Conservation (phyloP, 2,888 invertebrate species). For the Caenorhabditis sp. region DNA sequence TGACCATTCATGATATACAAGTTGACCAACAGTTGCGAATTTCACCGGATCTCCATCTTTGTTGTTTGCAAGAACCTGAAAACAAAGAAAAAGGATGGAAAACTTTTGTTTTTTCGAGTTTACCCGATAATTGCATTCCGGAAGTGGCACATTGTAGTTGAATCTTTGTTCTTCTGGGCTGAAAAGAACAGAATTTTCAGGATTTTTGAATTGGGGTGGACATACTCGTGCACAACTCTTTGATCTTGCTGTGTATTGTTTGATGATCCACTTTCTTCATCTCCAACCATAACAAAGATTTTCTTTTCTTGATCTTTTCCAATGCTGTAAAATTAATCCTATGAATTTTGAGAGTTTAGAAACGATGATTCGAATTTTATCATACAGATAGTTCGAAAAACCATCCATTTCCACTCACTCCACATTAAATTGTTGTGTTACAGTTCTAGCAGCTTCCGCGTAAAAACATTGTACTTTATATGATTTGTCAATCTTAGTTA, state of each 20-base stretch:
- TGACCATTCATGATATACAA: conserved; percentile 65
- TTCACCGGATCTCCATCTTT: conserved; percentile 57
- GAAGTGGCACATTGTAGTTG: conserved; percentile 54
- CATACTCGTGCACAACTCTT: conserved; percentile 14
- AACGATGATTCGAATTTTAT: no score
- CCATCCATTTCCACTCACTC: no score
- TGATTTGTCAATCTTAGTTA: conserved; percentile 63
- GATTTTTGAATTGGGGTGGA: not conserved
- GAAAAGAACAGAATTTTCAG: no score
- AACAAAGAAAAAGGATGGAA: not conserved
- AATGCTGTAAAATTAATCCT: conserved; percentile 29
- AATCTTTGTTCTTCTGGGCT: conserved; percentile 37
- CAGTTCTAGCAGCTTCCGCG: conserved; percentile 57
- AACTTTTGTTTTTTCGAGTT: no score
- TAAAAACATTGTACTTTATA: conserved; percentile 66
- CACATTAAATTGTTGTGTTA: conserved; percentile 59
- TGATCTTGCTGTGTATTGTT: conserved; percentile 4
- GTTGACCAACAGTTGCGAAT: conserved; percentile 63
- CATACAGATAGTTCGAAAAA: no score
- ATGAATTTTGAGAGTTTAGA: no score
- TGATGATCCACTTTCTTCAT: conserved; percentile 11
- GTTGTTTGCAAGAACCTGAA: conserved; percentile 46
- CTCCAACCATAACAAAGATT: conserved; percentile 43
- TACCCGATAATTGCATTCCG: conserved; percentile 55
- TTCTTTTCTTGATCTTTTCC: conserved; percentile 45